These are phyloP conservation scores for Liopterus haemorrhoidalis DNA, from an alignment of 2,888 invertebrate species.

Conservation along the genomic window DNA sequence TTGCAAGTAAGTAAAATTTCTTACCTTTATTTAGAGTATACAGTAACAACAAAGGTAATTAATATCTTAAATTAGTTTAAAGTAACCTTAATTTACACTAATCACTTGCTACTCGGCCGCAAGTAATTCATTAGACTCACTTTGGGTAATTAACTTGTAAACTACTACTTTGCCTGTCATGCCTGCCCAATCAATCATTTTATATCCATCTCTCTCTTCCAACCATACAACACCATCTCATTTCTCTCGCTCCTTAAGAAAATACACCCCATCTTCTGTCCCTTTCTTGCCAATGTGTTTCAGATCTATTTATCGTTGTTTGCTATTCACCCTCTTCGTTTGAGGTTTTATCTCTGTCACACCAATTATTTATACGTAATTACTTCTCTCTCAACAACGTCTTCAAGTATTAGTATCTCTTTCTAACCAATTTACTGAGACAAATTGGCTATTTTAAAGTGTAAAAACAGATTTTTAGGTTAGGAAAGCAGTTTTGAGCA, in stretches of 20 bases:
- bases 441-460: conserved; percentile 31
- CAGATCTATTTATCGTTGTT: background rate
- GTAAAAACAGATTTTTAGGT: conserved; percentile 28
- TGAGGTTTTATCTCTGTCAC: conserved; percentile 9
- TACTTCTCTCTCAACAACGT: conserved; percentile 9
- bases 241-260: background rate
- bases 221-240: background rate
- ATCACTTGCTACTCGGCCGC: conserved; percentile 23
- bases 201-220: conserved; percentile 13
- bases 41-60: conserved; percentile 19
- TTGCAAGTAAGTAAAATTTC: too few species aligned
- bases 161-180: conserved; percentile 25
- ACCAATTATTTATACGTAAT: background rate
- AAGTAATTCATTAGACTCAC: conserved; percentile 28
- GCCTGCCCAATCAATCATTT: conserved; percentile 22
- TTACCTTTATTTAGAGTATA: too few species aligned
- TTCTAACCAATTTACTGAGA: conserved; percentile 30
- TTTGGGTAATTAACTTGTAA: conserved; percentile 25
- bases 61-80: conserved; percentile 20
- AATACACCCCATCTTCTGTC: conserved; percentile 9
- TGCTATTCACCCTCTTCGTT: conserved; percentile 13
- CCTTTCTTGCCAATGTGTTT: conserved; percentile 19
- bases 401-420: conserved; percentile 9
- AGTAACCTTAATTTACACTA: conserved; percentile 23
- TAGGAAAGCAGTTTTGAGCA: conserved; percentile 19